Evolutionary conservation across 2,113 vertebrate genomes (phyloP), one percentile per base, ranked within the genome.

Genomic region (Ctenomys sociabilis): DNA sequence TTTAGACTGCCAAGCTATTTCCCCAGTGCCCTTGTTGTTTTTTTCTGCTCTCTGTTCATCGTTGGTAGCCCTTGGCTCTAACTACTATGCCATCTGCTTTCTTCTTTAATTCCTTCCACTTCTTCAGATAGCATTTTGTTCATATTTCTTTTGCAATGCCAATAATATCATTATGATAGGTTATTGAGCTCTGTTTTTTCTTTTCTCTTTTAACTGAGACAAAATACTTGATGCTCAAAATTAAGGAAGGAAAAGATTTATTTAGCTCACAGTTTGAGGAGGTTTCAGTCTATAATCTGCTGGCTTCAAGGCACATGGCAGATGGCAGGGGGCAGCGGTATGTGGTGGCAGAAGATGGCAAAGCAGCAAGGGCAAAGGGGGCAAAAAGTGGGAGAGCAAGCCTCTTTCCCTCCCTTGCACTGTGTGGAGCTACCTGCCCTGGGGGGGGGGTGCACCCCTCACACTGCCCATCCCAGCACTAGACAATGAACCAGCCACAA

Each of bases 141-240:
- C 73, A 57, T 21, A 17, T 93, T 82, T 43, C 84, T 59, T 72
- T 64, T 78, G 78, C 80, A 90, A 49, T 59, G 70, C 84, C 93
- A 87, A 45, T 66, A 93, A 78, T 63, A 84, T 68, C 88, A 84
- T 94, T 61, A 45, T 35, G 72, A 80, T 91, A 80, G 86, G 70
- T 81, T 83, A 93, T 54, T 32, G 81, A 89, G 63, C 75, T 68
- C 64, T 32, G 11, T 35, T 30, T 68, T 68, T 68, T 16, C 32
- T 35, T 68, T 68, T 68, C 64, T 68, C 32, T 68, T 16, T 6
- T 68, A 14, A 13, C 32, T 68, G 30, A 68, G 64, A 68, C 64
- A 68, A 68, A 68, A 35, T 68, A 68, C 64, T 5, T 5, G 16
- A 17, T 16, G 14, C 14, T 35, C 66, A 35, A 68, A 63, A 63